Evolutionary conservation across 2,888 invertebrate species (phyloP).

Genomic region (Agonum fuliginosum): DNA sequence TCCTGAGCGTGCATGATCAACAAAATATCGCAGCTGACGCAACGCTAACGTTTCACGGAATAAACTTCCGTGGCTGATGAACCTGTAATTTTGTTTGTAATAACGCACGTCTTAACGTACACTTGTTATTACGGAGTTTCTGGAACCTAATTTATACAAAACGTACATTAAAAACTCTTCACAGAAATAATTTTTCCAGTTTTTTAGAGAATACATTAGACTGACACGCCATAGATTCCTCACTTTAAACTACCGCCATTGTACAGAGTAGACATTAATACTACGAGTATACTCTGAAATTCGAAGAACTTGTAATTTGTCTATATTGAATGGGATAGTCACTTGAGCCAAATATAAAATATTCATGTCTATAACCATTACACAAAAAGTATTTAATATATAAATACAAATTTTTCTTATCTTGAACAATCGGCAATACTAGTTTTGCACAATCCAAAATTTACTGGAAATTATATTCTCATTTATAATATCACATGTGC

Average conservation of each 20-base stretch:
- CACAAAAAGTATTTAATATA: too few species aligned
- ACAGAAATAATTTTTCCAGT: conserved; percentile 57
- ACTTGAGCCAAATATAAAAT: too few species aligned
- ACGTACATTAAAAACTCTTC: conserved; percentile 59
- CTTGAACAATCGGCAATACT: too few species aligned
- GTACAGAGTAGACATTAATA: too few species aligned
- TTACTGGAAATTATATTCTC: too few species aligned
- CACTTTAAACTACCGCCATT: background rate
- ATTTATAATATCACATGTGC: too few species aligned
- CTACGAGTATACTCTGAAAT: too few species aligned
- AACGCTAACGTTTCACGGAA: conserved; percentile 50
- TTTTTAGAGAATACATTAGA: conserved; percentile 57
- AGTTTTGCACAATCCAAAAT: too few species aligned
- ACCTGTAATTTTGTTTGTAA: conserved; percentile 59
- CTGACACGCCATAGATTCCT: conserved; percentile 43
- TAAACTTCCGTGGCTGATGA: conserved; percentile 57
- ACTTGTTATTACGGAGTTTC: conserved; percentile 56
- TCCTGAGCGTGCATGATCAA: conserved; percentile 10
- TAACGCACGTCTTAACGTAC: conserved; percentile 62
- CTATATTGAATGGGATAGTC: too few species aligned
- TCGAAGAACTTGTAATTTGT: too few species aligned
- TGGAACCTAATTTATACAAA: conserved; percentile 59
- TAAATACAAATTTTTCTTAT: too few species aligned
- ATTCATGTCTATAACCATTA: too few species aligned
- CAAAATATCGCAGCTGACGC: conserved; percentile 49